Base-by-base conservation (phyloP, 2,113 vertebrate species). In the Brachypteracias leptosomus region DNA sequence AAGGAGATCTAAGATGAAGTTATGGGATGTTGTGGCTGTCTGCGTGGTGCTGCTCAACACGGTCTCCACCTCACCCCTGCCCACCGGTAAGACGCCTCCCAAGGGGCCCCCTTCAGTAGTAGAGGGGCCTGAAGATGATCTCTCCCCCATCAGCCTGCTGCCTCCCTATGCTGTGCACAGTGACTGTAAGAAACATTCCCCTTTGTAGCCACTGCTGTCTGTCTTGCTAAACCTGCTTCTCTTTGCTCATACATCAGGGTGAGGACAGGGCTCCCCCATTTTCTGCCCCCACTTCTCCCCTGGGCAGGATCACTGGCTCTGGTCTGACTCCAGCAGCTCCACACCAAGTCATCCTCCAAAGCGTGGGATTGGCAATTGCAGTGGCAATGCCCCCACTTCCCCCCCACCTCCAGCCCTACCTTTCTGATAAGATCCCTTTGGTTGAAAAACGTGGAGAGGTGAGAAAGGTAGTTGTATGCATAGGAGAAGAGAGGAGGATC, bases 1-100 rank as follows among this genome's bases (percentile, higher is more conserved):
- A 99, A 99, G 98, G 98, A 98, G 98, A 98, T 99, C 98, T 99
- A 99, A 99, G 98, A 99, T 99, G 99, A 99, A 99, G 99, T 99
- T 99, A 99, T 99, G 99, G 99, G 99, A 99, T 98, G 98, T 99
- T 98, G 97, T 99, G 98, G 99, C 99, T 99, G 98, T 98, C 98
- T 99, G 98, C 98, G 98, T 99, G 98, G 99, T 99, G 98, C 99
- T 99, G 98, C 98, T 99, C 98, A 99, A 98, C 98, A 98, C 98
- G 75, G 98, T 98, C 97, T 99, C 99, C 96, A 97, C 98, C 96
- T 98, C 97, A 95, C 99, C 99, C 94, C 98, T 99, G 97, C 99
- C 99, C 97, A 98, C 98, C 87, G 98, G 98, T 98, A 98, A 98
- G 99, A 99, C 97, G 97, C 98, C 96, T 98, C 97, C 96, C 97